Conservation (phyloP, 37 sponge, comb jelly and placozoan species). For the Eunapius fragilis region DNA sequence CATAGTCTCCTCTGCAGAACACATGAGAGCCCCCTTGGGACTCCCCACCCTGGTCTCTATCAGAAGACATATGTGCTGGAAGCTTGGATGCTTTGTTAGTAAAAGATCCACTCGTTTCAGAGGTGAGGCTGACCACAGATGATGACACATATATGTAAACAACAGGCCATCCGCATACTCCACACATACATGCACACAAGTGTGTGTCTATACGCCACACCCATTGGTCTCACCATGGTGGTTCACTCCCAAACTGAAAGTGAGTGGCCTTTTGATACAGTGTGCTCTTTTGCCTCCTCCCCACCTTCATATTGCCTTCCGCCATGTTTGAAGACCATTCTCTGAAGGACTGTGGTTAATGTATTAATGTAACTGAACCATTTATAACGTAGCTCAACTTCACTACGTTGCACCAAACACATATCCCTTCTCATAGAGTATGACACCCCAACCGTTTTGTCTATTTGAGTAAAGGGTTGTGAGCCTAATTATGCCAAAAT, state of each 20-base stretch:
- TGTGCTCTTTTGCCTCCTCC: constrained; percentile 57
- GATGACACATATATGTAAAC: neutral
- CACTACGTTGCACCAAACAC: too few species aligned
- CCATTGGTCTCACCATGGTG: constrained; percentile 14
- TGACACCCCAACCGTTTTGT: too few species aligned
- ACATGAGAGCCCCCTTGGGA: constrained; percentile 46
- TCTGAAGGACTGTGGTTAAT: constrained; percentile 18
- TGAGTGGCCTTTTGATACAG: constrained; percentile 70
- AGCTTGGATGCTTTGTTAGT: neutral
- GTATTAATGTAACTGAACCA: neutral
- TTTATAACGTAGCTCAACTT: too few species aligned
- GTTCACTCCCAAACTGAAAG: constrained; percentile 71
- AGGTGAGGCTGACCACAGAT: constrained; percentile 17
- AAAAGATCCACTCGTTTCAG: constrained; percentile 24
- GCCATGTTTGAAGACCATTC: constrained; percentile 30
- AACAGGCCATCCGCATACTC: neutral
- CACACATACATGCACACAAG: neutral
- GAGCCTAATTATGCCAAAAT: too few species aligned
- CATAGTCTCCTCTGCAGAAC: constrained; percentile 78
- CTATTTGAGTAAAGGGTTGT: too few species aligned
- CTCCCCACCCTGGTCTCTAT: too few species aligned
- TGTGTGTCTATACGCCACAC: neutral
- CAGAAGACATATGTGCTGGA: too few species aligned
- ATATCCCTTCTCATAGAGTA: too few species aligned
- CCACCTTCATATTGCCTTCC: constrained; percentile 16